These are phyloP conservation scores for Parazoanthus darwini DNA, from an alignment of 92 coral and sea anemone genomes.

Conservation along the genomic window DNA sequence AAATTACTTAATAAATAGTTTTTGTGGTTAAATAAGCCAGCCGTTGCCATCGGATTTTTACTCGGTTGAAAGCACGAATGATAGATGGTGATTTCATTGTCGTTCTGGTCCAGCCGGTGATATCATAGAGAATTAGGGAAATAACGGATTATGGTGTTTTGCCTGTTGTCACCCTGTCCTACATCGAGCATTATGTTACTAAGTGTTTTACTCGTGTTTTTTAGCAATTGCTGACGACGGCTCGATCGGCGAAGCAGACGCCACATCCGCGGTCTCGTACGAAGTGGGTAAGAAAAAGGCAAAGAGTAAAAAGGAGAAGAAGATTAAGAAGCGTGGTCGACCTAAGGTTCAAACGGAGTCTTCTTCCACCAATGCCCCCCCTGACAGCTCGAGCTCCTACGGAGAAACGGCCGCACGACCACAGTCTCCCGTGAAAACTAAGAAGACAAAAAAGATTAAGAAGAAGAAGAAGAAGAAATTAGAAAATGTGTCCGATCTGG, in stretches of 20 bases:
- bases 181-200: not conserved
- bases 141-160: no score
- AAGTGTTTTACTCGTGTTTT: not conserved
- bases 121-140: not conserved
- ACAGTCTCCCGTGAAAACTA: slow-evolving; percentile 61
- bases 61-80: no score
- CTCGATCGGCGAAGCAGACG: slow-evolving; percentile 19
- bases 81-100: no score
- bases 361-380: slow-evolving; percentile 44
- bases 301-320: slow-evolving; percentile 67
- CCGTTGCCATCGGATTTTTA: no score
- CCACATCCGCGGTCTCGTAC: not conserved
- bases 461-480: slow-evolving; percentile 64
- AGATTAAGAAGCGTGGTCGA: slow-evolving; percentile 46
- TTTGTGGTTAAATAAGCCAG: no score
- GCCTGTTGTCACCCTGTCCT: no score
- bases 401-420: slow-evolving; percentile 46
- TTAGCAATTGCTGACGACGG: slow-evolving; percentile 2
- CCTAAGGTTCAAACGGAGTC: slow-evolving; percentile 56
- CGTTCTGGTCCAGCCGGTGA: not conserved
- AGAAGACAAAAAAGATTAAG: slow-evolving; percentile 72
- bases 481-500: slow-evolving; percentile 16
- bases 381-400: slow-evolving; percentile 37
- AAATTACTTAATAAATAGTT: no score
- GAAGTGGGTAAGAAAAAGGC: slow-evolving; percentile 49